Conservation (phyloP, 2,888 invertebrate species). For the Morpho deidamia region DNA sequence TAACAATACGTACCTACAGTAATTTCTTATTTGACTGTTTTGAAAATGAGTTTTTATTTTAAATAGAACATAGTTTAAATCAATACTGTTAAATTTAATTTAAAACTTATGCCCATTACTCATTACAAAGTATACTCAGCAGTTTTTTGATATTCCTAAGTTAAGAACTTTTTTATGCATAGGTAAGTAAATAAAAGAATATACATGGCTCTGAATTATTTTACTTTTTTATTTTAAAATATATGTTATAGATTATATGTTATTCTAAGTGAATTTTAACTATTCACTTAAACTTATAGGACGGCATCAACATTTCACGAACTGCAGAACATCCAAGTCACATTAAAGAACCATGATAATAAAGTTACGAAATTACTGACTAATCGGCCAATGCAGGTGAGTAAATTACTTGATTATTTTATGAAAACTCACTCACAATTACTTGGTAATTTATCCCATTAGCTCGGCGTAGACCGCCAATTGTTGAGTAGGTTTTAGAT, state of each 20-base stretch:
- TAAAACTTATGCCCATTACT: too few relatives aligned
- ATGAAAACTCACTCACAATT: too few relatives aligned
- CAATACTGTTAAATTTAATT: too few relatives aligned
- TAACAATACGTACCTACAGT: too few relatives aligned
- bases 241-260: background rate
- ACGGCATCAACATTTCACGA: constrained; percentile 75
- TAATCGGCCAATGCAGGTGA: constrained; percentile 52
- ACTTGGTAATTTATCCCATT: too few relatives aligned
- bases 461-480: too few relatives aligned
- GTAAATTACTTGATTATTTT: background rate
- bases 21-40: too few relatives aligned
- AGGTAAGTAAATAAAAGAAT: background rate
- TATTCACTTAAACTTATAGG: constrained; percentile 48
- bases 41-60: too few relatives aligned
- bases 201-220: background rate
- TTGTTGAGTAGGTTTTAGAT: too few relatives aligned
- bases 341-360: constrained; percentile 60
- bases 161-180: background rate
- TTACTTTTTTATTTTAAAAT: background rate
- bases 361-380: constrained; percentile 58
- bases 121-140: too few relatives aligned
- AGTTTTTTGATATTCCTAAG: too few relatives aligned
- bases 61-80: too few relatives aligned
- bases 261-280: background rate
- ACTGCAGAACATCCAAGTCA: constrained; percentile 74